Evolutionary conservation across 1,140 invertebrate genomes (phyloP), one percentile per base, ranked within the genome.

Genomic region (Macrocentrus cingulum): DNA sequence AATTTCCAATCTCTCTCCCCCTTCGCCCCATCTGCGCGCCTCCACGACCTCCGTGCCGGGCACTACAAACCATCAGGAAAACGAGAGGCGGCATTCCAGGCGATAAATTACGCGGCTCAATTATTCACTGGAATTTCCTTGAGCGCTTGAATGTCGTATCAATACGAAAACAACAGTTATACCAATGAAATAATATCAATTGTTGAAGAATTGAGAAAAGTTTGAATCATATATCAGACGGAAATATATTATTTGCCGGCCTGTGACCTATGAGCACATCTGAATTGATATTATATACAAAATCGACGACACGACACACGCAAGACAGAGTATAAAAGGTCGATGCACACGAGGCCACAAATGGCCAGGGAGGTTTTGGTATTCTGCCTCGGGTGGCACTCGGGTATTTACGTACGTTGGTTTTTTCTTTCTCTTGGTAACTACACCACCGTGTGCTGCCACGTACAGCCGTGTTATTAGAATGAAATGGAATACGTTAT

Each of bases 71-170:
- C 22, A 57, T 66, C 64, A 66, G 64, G 60, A 64, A 65, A 72
- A 68, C 63, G 68, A 74, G 67, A 63, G 56, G 62, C 67, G 75
- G 69, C 72, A 76, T 75, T 76, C 74, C 74, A 68, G 64, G 65
- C 70, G 71, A 77, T 77, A 74, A 75, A 76, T 77, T 77, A 77
- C 71, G 67, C 66, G 68, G 69, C 71, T 76, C 73, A 77, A 76
- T 77, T 75, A 77, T 77, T 76, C 71, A 75, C 71, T 64, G 68
- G 70, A 77, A 76, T 77, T 67, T 74, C 67, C 68, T 39, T 29
- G 13, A 13, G n/a, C 41, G 37, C 51, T 58, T 44, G 42, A 57
- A 41, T 36, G 37, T 29, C 36, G 16, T 41, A 5, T 3, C n/a
- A n/a, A n/a, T n/a, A n/a, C n/a, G n/a, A n/a, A n/a, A n/a, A n/a